Evolutionary conservation across 2,797 vertebrate genomes (phyloP), one percentile per base, ranked within the genome.

Genomic region (Buphagus erythrorhynchus): DNA sequence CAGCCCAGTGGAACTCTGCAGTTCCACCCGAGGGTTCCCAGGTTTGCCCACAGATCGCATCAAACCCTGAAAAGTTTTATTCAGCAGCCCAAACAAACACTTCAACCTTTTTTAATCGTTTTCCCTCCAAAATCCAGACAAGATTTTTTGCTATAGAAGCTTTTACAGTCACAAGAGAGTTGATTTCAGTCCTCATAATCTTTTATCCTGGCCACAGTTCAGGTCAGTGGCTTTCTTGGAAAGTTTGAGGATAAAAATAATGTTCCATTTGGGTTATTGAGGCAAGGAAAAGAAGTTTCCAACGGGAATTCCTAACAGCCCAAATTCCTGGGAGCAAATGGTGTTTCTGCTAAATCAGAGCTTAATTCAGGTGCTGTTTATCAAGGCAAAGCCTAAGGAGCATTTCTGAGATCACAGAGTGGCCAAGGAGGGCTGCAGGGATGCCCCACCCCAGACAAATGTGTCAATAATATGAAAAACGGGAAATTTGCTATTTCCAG

Each of bases 91-190:
- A 8, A 28, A 33, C 5, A 55, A 46, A 18, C 13, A 22, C 3
- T 38, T 22, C 17, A 45, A 26, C 17, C 7, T 6, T 54, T 61
- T 62, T 12, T 1, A 45, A 31, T 5, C 0, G 0, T 6, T 46
- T 62, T 3, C 0, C 19, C 67, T 24, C 33, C 48, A 25, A 72
- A 72, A 83, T 18, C 16, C 58, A 33, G 29, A 4, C 24, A 24
- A 33, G 35, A 16, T 40, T 29, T 29, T 46, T 55, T 42, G 35
- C 19, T 16, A 4, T 3, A 29, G 76, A 15, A 57, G 24, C 24
- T 38, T 67, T 28, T 15, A 7, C 9, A 12, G 28, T 31, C 1
- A 0, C 11, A 9, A 21, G 26, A 19, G 9, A 7, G 2, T 13
- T 59, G 62, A 29, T 22, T 68, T 40, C 28, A 33, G 7, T 25